Evolutionary conservation across 2,888 invertebrate species (phyloP).

Genomic region (Dryobota labecula): DNA sequence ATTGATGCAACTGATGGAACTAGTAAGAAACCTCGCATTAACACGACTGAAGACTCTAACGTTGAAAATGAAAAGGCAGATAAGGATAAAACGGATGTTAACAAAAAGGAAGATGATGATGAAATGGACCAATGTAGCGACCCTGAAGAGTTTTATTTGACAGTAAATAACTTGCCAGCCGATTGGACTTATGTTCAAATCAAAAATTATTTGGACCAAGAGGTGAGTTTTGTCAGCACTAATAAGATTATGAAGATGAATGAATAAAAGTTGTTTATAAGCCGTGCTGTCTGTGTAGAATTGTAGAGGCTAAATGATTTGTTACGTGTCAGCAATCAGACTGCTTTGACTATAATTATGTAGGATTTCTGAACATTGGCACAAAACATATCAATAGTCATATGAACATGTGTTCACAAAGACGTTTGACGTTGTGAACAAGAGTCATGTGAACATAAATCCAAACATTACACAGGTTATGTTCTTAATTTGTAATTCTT

Average conservation of each 20-base stretch:
- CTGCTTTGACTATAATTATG: neutral
- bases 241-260: neutral
- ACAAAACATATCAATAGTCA: no score
- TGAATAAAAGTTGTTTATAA: neutral
- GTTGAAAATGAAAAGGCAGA: neutral
- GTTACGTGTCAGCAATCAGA: neutral
- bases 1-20: conserved; percentile 16
- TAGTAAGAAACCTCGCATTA: conserved; percentile 41
- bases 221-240: conserved; percentile 58
- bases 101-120: neutral
- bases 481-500: no score
- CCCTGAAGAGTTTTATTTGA: conserved; percentile 41
- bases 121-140: conserved; percentile 15
- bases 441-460: no score
- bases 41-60: neutral
- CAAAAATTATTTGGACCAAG: conserved; percentile 68
- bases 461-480: no score
- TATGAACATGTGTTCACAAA: no score
- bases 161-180: conserved; percentile 39
- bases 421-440: no score
- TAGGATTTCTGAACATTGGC: neutral
- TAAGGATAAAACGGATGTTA: neutral
- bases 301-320: neutral
- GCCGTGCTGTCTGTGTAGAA: neutral
- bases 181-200: conserved; percentile 62